Evolutionary conservation across 2,113 vertebrate species (phyloP), one percentile per base, ranked within the genome.

Genomic region (Ammodytes dubius): DNA sequence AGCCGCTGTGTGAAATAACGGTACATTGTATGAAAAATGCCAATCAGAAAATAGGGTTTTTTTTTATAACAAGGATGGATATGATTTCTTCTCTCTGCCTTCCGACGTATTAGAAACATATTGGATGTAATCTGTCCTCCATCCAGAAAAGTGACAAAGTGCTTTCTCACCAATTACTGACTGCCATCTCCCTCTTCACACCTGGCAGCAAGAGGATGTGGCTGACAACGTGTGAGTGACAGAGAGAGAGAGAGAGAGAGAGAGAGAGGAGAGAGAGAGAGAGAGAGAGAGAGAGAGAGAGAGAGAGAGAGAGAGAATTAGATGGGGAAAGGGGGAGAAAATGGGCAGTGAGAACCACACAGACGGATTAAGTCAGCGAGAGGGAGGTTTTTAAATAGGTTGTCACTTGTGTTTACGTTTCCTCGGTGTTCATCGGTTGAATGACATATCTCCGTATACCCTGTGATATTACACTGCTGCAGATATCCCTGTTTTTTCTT

Each of bases 131-230:
- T 88, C 82, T 88, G 74, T 85, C 82, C 77, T 87, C 70, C 71
- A 89, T 89, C 76, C 86, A 75, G 80, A 70, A 84, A 90, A 92
- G 90, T 91, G 88, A 88, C 89, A 94, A 90, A 89, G 87, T 94
- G 82, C 87, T 93, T 92, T 91, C 91, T 93, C 92, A 93, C 93
- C 94, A 93, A 92, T 95, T 94, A 95, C 86, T 64, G 83, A 88
- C 92, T 90, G 90, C 86, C 88, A 82, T 86, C 88, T 85, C 54
- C 54, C 88, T 90, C 89, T 94, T 94, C 92, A 94, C 94, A 95
- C 92, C 89, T 94, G 91, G 79, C 87, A 90, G 81, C 17, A 74
- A 72, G 64, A 40, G 76, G 85, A 88, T 63, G 83, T 71, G 75
- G 72, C 74, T 87, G 83, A 89, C 78, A 89, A 66, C 6, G 11